These are phyloP conservation scores for Octonoba sinensis DNA, from an alignment of 2,888 invertebrate species.

Conservation along the genomic window DNA sequence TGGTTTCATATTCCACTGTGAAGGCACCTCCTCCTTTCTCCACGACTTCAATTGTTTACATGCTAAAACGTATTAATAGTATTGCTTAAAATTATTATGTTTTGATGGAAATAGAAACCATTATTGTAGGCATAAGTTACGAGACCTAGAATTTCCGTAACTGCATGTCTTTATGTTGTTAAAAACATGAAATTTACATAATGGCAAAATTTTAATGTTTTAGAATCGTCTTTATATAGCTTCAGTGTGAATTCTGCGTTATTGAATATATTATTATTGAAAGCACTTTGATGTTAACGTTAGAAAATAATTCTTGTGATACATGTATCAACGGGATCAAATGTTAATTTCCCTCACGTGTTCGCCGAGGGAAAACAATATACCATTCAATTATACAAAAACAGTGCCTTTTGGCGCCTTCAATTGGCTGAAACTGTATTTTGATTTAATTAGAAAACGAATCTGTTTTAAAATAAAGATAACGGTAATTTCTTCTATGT, in stretches of 20 bases:
- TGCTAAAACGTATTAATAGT: no score
- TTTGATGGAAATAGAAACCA: no score
- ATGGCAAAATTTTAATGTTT: constrained; percentile 30
- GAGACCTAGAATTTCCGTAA: no score
- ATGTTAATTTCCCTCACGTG: constrained; percentile 18
- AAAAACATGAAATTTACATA: no score
- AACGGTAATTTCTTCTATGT: not conserved
- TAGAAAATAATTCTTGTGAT: constrained; percentile 53
- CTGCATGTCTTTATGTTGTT: no score
- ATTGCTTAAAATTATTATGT: no score
- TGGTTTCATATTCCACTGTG: no score
- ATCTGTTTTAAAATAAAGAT: constrained; percentile 59
- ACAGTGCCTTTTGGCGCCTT: constrained; percentile 42
- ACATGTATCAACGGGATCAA: constrained; percentile 52
- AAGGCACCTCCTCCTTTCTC: no score
- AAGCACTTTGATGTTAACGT: constrained; percentile 31
- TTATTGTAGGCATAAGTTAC: no score
- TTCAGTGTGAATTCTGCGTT: constrained; percentile 6
- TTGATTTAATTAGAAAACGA: constrained; percentile 41
- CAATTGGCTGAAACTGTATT: constrained; percentile 29
- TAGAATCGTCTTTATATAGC: constrained; percentile 36
- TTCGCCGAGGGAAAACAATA: constrained; percentile 5
- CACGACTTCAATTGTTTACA: no score
- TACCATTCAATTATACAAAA: constrained; percentile 17
- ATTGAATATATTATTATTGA: constrained; percentile 8